Evolutionary conservation across 2,797 vertebrate species (phyloP), one percentile per base, ranked within the genome.

Genomic region (Spheniscus humboldti): DNA sequence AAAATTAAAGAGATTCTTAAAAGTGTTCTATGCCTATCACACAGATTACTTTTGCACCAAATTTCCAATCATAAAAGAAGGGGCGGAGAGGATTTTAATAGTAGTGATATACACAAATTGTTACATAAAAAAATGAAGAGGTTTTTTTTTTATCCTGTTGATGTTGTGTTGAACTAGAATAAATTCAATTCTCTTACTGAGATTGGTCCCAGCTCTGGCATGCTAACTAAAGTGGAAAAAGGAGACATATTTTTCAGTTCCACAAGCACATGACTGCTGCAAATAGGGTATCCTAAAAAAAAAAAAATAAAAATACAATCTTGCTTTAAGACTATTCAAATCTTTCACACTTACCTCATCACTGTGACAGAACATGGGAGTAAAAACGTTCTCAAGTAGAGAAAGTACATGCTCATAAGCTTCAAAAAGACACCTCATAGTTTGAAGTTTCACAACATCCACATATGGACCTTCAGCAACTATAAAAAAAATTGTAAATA

Each of bases 361-460:
- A 47, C 99, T 99, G 97, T 99, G 99, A 85, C 99, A 99, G 98
- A 99, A 99, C 98, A 99, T 99, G 16, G 99, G 99, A 5, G 99
- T 99, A 94, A 99, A 99, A 79, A 99, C 99, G 3, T 97, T 98
- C 97, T 99, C 99, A 60, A 99, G 98, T 25, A 99, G 98, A 68
- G 98, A 99, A 93, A 99, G 98, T 64, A 99, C 99, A 13, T 99
- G 99, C 82, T 99, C 99, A 48, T 99, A 99, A 12, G 99, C 99
- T 98, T 99, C 99, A 87, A 99, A 99, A 91, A 99, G 98, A 96
- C 99, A 99, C n/a, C 96, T 97, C 98, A 98, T 99, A 30, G 98
- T 99, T 69, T 99, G 99, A 95, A 99, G 98, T 97, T 98, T 99
- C 97, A 99, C 99, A 96, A 99, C 99, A 22, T 97, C 98, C 7